phyloP scores from a whole-genome alignment of 2,113 vertebrate species.

The Camarhynchus parvulus region DNA sequence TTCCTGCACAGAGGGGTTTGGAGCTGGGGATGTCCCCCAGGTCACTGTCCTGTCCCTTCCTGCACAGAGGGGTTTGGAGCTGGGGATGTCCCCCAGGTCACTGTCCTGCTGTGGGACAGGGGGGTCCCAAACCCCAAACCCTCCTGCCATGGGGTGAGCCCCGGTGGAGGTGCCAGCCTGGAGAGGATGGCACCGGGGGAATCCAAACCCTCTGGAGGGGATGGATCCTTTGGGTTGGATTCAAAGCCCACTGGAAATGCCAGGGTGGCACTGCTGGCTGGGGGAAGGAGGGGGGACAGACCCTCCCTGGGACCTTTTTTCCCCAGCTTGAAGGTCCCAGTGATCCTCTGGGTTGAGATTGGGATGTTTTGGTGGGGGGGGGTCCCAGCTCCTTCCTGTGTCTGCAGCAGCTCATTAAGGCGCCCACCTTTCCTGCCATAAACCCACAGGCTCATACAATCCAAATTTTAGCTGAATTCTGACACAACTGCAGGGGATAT shows the following conservation, averaged over 20 bases:
- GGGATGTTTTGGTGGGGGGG: too few species aligned
- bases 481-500: fast-evolving
- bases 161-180: fast-evolving
- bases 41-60: neutral
- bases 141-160: fast-evolving
- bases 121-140: neutral
- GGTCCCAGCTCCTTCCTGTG: neutral
- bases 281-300: too few species aligned
- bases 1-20: too few species aligned
- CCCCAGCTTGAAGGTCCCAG: too few species aligned
- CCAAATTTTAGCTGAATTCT: neutral
- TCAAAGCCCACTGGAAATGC: neutral
- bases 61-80: fast-evolving
- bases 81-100: neutral
- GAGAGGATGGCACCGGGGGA: neutral
- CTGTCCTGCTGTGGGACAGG: neutral
- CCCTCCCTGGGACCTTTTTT: too few species aligned
- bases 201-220: neutral
- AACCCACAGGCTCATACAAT: neutral
- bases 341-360: too few species aligned
- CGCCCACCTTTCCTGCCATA: neutral
- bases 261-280: neutral
- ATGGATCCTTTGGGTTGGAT: neutral
- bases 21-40: neutral
- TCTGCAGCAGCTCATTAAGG: neutral